Base-by-base conservation (phyloP, 2,888 invertebrate species). In the Philereme transversata region DNA sequence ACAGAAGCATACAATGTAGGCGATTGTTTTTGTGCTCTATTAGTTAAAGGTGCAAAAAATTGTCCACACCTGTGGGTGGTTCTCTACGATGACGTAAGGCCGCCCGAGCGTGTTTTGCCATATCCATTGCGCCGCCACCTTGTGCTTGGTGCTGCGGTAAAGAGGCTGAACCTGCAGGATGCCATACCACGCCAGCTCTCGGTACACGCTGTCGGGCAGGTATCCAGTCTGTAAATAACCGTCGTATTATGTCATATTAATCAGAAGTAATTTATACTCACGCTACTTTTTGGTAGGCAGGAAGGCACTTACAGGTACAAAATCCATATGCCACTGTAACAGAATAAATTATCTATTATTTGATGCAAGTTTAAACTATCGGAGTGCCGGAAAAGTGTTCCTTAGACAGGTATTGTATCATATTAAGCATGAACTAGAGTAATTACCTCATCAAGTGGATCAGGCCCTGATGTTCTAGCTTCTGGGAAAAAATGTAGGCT, bases 91-190 rank as follows among this genome's bases (percentile, higher is more conserved):
- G 11, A 65, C 62, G 46, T 56, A 53, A 5, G 65, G 65, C 33
- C 65, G 51, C 9, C 62, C 59, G 10, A 57, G 56, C 10, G 65
- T 62, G 45, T 65, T 55, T 49, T 65, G 54, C 65, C 65, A 65
- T 10, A 65, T 54, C 56, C 55, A 59, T 34, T 47, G 34, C n/a
- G 65, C 62, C 5, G 58, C 62, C 22, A 65, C 62, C 40, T 58
- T 62, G 53, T 62, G 54, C 57, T 65, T 65, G 35, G 62, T 54
- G 48, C 59, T 65, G 50, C 38, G 33, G 51, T 48, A 58, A 5
- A 65, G 45, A 4, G 65, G 65, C 43, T 65, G 65, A 34, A 65
- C 55, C n/a, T 65, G 65, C 44, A 58, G 51, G 35, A 65, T 65
- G 4, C 62, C 62, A 36, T 62, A 65, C 65, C 65, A 65, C 4